Evolutionary conservation across 2,797 vertebrate species (phyloP).

Genomic region (Anguilla megastoma): DNA sequence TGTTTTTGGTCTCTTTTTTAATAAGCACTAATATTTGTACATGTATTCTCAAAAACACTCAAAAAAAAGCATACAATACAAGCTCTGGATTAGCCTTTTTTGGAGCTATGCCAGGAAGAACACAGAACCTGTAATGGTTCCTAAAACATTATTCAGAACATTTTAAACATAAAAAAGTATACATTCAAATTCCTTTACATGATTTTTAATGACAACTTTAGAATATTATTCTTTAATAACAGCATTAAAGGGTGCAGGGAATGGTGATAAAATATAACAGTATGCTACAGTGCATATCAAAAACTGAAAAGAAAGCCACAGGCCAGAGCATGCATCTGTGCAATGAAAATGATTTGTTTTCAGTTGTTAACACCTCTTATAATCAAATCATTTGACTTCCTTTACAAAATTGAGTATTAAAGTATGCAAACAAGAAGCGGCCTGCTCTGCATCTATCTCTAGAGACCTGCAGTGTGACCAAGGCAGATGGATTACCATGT

Average conservation of each 20-base stretch:
- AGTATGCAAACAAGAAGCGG: constrained; percentile 2
- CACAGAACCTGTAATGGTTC: not conserved
- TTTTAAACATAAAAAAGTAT: not conserved
- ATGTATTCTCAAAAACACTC: not conserved
- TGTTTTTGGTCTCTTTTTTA: not conserved
- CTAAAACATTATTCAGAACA: not conserved
- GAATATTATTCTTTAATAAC: not conserved
- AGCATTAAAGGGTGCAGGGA: not conserved
- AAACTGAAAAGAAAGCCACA: constrained; percentile 12
- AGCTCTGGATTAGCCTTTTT: not conserved
- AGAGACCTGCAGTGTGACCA: constrained; percentile 11
- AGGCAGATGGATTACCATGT: constrained; percentile 25
- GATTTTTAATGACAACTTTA: no score
- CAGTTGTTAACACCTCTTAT: not conserved
- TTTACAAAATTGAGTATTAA: constrained; percentile 23
- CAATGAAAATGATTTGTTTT: constrained; percentile 27
- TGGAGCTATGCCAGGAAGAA: not conserved
- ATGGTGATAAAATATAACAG: not conserved
- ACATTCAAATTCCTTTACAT: not conserved
- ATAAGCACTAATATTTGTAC: not conserved
- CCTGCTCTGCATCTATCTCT: not conserved
- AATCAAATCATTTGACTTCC: constrained; percentile 9
- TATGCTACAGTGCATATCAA: not conserved
- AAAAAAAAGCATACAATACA: not conserved
- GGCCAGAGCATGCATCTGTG: constrained; percentile 24